Conservation (phyloP, 2,113 vertebrate genomes). For the Saguinus imperator region DNA sequence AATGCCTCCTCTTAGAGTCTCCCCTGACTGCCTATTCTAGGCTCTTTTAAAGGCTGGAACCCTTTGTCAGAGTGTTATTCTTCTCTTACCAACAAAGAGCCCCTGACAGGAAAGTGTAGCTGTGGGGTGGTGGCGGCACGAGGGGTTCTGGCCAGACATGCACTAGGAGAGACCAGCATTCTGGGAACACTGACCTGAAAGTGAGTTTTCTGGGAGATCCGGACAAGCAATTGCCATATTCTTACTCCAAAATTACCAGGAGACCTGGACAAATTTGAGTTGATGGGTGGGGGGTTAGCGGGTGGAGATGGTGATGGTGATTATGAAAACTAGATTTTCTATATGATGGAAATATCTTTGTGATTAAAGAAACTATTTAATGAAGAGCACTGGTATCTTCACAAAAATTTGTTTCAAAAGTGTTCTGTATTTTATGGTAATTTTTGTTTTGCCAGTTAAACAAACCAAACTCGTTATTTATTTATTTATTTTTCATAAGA, state of each 20-base stretch:
- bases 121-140: accelerated
- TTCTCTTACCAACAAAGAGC: background rate
- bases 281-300: no score
- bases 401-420: background rate
- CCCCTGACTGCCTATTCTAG: background rate
- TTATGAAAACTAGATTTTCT: background rate
- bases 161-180: background rate
- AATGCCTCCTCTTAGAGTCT: background rate
- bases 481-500: no score
- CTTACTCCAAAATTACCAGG: background rate
- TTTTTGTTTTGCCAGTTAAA: background rate
- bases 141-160: background rate
- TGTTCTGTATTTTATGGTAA: background rate
- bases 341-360: background rate
- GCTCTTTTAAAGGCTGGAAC: no score
- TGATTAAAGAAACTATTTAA: background rate
- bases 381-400: background rate
- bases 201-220: background rate
- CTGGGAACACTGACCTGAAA: background rate
- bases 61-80: background rate
- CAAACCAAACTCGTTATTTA: background rate
- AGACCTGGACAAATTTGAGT: background rate
- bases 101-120: background rate
- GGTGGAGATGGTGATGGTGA: no score
- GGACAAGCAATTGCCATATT: background rate